Evolutionary conservation across 2,113 vertebrate species (phyloP).

Genomic region (Hemibagrus wyckioides): DNA sequence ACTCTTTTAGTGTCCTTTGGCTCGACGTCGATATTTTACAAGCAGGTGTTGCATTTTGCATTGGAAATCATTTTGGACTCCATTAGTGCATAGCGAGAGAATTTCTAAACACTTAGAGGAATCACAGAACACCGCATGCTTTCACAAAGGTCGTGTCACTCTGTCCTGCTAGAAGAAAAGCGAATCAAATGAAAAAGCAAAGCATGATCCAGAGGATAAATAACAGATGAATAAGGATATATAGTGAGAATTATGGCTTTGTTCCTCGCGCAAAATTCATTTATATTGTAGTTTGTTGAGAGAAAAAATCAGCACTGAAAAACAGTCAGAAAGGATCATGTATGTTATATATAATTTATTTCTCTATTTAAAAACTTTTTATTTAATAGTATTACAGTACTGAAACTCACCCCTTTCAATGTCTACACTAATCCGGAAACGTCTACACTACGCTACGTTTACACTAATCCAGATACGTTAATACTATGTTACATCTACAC

Average conservation of each 20-base stretch:
- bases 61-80: slow-evolving; percentile 4
- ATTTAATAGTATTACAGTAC: not conserved
- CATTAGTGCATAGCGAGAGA: slow-evolving; percentile 9
- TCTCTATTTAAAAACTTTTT: no score
- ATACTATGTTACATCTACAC: no score
- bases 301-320: no score
- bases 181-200: not conserved
- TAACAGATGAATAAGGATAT: not conserved
- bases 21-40: slow-evolving; percentile 10
- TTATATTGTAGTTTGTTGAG: no score
- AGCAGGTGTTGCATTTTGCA: slow-evolving; percentile 13
- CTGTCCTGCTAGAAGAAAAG: not conserved
- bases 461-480: no score
- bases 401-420: not conserved
- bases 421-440: no score
- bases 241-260: not conserved
- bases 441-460: no score
- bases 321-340: no score
- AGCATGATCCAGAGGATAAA: not conserved
- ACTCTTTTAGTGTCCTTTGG: not conserved
- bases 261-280: not conserved
- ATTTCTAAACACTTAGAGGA: slow-evolving; percentile 1
- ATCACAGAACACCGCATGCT: not conserved
- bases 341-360: no score
- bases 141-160: not conserved